A percentile compares a stretch with the other conserved stretches of the same genome.
phyloP scores from a whole-genome alignment of 2,113 vertebrate species.

The Dendrocopos noguchii region DNA sequence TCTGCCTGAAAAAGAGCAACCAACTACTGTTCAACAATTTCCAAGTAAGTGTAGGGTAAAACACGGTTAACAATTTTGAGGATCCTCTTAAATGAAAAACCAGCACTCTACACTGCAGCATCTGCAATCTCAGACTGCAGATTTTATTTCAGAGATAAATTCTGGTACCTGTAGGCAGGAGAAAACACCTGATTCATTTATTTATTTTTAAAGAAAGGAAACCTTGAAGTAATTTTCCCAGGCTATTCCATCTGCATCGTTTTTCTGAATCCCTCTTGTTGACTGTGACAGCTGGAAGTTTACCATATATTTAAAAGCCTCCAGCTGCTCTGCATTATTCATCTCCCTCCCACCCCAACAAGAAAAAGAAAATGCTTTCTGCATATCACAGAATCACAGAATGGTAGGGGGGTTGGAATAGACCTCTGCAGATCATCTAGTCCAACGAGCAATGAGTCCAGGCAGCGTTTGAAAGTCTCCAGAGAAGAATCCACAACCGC shows the following conservation, averaged over 20 bases:
- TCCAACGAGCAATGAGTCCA: too few relatives aligned
- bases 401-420: too few relatives aligned
- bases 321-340: not conserved
- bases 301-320: not conserved
- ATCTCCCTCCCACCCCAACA: not conserved
- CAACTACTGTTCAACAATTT: not conserved
- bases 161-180: not conserved
- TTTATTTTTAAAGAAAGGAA: not conserved
- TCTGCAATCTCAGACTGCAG: not conserved
- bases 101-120: not conserved
- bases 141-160: not conserved
- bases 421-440: too few relatives aligned
- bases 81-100: not conserved
- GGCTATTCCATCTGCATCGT: not conserved
- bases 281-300: not conserved
- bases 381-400: too few relatives aligned
- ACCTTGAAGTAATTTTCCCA: not conserved
- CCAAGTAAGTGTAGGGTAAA: not conserved
- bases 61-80: not conserved
- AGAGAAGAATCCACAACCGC: too few relatives aligned
- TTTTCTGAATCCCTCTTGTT: not conserved
- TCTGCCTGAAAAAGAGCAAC: constrained; percentile 22
- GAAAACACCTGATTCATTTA: not conserved
- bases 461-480: too few relatives aligned
- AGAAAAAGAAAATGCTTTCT: not conserved